Evolutionary conservation across 2,113 vertebrate species (phyloP), one percentile per base, ranked within the genome.

Genomic region (Mobula hypostoma): DNA sequence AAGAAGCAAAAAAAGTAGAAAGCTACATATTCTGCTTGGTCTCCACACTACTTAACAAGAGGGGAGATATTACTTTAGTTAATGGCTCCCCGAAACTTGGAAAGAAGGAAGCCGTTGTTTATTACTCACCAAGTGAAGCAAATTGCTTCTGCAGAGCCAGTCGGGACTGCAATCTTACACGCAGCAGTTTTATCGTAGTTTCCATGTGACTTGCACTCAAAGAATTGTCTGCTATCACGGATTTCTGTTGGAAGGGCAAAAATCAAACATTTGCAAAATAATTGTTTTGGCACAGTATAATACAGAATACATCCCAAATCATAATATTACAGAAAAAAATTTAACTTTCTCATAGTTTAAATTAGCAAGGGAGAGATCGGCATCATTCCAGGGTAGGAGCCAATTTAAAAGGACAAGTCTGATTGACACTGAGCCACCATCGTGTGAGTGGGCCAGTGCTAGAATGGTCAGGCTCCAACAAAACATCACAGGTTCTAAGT

Each of bases 151-250:
- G 98, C 82, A 99, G 96, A 94, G 98, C 98, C 95, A 99, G 95
- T 80, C 98, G 98, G 70, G 98, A 98, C 96, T 97, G 98, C 88
- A 99, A 96, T 70, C 99, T 96, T 27, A 97, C 96, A 94, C 97
- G 97, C 94, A 99, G 97, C 94, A 99, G 96, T 95, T 98, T 99
- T 96, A 99, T 98, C 0, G 98, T 99, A 95, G 95, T 97, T 96
- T 99, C 98, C 99, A 99, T 99, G 96, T 99, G 98, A 95, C 98
- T 99, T 95, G 99, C 98, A 0, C 99, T 99, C 94, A 99, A 97
- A 0, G 97, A 97, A 94, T 98, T 99, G 94, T 98, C 97, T 0
- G 97, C 95, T 0, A 96, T n/a, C 93, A 97, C 96, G 0, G 95
- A 95, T 94, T 96, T 96, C 97, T 97, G 96, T 48, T 2, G 68